Base-by-base conservation (phyloP, 2,888 invertebrate species). In the Sylvicola cinctus region DNA sequence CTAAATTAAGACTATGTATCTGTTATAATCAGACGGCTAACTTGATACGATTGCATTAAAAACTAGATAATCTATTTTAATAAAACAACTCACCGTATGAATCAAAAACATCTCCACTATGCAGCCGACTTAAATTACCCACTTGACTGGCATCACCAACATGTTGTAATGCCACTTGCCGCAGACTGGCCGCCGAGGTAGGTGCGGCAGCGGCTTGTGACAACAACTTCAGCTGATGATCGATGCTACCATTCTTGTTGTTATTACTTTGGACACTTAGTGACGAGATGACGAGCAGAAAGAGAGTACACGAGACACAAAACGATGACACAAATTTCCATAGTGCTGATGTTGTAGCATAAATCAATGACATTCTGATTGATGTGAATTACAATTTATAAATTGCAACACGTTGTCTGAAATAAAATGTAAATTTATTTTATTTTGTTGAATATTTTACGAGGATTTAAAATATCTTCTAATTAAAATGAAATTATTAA, bases 121-220 rank as follows among this genome's bases (percentile, higher is more conserved):
- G 53, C 43, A 56, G 55, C 43, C 58, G 48, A 30, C 58, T 57
- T 47, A 58, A 48, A 50, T 58, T 58, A 40, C 54, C 46, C 44
- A 50, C 42, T 42, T 47, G 50, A 49, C 47, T 38, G n/a, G 33
- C 35, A 35, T 39, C 39, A 20, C 33, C 16, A 12, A 34, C 28
- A 26, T 14, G 32, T 27, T 36, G 33, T 15, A 35, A 11, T 17
- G 37, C 43, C 44, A 35, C 36, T 41, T 41, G 32, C 17, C 32
- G 34, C 33, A 33, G 16, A 23, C 35, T 32, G 12, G 15, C 31
- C n/a, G 11, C 23, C 5, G 29, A 23, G 17, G 25, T 14, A n/a
- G 16, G 10, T 11, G 16, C 44, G 41, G 41, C 37, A 40, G 33
- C 36, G 37, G 39, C 39, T 38, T 42, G 38, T 40, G 40, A 36